Conservation (phyloP, 2,888 invertebrate species). For the Chesias legatella region DNA sequence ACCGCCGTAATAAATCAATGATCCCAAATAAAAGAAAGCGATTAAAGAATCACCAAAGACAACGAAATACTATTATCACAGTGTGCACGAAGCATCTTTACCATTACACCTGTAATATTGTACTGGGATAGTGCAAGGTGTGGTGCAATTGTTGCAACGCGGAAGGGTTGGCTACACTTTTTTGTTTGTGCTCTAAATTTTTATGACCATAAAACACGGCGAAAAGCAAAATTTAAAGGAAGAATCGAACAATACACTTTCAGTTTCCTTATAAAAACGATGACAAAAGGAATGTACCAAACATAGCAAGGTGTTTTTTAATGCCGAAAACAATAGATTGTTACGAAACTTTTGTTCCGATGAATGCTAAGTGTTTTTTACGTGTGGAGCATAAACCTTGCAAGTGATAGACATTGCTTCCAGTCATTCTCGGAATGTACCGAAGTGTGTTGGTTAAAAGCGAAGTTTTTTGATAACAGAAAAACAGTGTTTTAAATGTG, state of each 20-base stretch:
- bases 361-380: slow-evolving; percentile 43
- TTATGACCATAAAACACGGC: slow-evolving; percentile 62
- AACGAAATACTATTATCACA: slow-evolving; percentile 68
- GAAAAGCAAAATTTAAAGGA: slow-evolving; percentile 53
- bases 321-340: slow-evolving; percentile 56
- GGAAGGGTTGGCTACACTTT: slow-evolving; percentile 63
- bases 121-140: slow-evolving; percentile 65
- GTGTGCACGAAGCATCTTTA: slow-evolving; percentile 61
- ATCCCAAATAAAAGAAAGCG: slow-evolving; percentile 67
- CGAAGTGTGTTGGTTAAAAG: slow-evolving; percentile 28
- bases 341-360: slow-evolving; percentile 60
- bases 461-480: slow-evolving; percentile 44
- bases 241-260: slow-evolving; percentile 71
- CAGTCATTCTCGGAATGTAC: slow-evolving; percentile 49
- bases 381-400: slow-evolving; percentile 28
- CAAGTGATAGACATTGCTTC: slow-evolving; percentile 34
- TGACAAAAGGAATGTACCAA: slow-evolving; percentile 43
- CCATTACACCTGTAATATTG: slow-evolving; percentile 75
- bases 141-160: slow-evolving; percentile 58
- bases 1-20: slow-evolving; percentile 69
- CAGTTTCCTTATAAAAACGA: slow-evolving; percentile 75
- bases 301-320: slow-evolving; percentile 73
- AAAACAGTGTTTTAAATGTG: slow-evolving; percentile 41
- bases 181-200: slow-evolving; percentile 75
- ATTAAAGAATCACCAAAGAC: slow-evolving; percentile 60